Evolutionary conservation across 2,113 vertebrate genomes (phyloP), one percentile per base, ranked within the genome.

Genomic region (Malurus alboscapulatus): DNA sequence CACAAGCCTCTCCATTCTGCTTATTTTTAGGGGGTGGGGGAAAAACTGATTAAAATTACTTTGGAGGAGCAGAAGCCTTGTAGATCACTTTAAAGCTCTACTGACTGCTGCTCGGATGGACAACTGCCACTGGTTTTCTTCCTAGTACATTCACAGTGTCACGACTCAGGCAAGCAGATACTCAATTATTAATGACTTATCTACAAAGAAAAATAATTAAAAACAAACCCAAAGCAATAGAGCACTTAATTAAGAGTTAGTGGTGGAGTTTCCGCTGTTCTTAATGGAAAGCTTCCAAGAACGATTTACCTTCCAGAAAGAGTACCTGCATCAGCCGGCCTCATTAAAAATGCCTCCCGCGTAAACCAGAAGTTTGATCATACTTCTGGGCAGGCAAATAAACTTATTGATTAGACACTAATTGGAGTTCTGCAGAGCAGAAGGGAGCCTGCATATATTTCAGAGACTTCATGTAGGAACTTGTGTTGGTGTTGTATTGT

Each of bases 131-230:
- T 65, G 61, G 29, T 87, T 92, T 89, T 82, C 72, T 82, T 79
- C 63, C 76, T 66, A 84, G 44, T 86, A 57, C 3, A 1, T 86
- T 94, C 68, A 42, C 75, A 88, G 87, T 95, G 87, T 96, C 92
- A 86, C 93, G 93, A 90, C 87, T 96, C 72, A 93, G 85, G 90
- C 72, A 90, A 96, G 82, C 75, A 92, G 72, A 72, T 94, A 88
- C 85, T 94, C 96, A 96, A 96, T 96, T 95, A 95, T 96, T 95
- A 94, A 96, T 95, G 95, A 95, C 92, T 95, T 96, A 94, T 94
- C 95, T 95, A 95, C 90, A 92, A 94, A 90, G 92, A 94, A 96
- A 94, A 96, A 96, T 94, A 96, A 96, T 94, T 95, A 94, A 86
- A 95, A 95, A 86, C 93, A 89, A 95, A 95, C 93, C 78, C 87